A percentile compares a stretch with the other conserved stretches of the same genome.
Conservation (phyloP, 2,797 vertebrate species). For the Gallinago nigripennis region DNA sequence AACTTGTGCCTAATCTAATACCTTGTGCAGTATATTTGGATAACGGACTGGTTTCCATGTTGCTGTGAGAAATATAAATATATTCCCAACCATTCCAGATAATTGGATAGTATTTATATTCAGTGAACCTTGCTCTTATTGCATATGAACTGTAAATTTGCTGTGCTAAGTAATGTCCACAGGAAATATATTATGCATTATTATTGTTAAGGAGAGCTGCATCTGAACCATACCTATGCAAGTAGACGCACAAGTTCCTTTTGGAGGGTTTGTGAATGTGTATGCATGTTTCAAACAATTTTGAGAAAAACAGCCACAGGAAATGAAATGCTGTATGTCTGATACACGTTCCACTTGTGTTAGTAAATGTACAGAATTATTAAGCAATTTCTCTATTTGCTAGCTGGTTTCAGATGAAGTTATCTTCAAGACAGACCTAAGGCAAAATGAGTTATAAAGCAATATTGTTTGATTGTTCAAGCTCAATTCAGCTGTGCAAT, state of each 20-base stretch:
- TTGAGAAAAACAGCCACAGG: not conserved
- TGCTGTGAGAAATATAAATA: not conserved
- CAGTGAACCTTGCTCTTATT: not conserved
- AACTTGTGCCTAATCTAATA: not conserved
- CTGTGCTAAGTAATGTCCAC: not conserved
- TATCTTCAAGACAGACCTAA: not conserved
- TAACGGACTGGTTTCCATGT: not conserved
- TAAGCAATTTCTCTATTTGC: not conserved
- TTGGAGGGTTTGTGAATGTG: too few species aligned
- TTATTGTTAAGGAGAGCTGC: not conserved
- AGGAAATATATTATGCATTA: not conserved
- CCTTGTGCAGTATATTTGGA: not conserved
- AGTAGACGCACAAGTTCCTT: rapidly evolving
- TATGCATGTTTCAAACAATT: not conserved
- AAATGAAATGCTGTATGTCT: not conserved
- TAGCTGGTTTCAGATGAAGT: not conserved
- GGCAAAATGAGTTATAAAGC: not conserved
- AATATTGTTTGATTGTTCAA: not conserved
- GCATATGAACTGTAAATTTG: not conserved
- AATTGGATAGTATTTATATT: not conserved
- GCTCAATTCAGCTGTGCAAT: not conserved
- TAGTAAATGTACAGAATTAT: not conserved
- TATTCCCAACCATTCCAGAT: not conserved
- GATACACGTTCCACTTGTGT: not conserved
- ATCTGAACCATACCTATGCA: not conserved